Evolutionary conservation across 1,140 invertebrate species (phyloP), one percentile per base, ranked within the genome.

Genomic region (Choristoneura fumiferana): DNA sequence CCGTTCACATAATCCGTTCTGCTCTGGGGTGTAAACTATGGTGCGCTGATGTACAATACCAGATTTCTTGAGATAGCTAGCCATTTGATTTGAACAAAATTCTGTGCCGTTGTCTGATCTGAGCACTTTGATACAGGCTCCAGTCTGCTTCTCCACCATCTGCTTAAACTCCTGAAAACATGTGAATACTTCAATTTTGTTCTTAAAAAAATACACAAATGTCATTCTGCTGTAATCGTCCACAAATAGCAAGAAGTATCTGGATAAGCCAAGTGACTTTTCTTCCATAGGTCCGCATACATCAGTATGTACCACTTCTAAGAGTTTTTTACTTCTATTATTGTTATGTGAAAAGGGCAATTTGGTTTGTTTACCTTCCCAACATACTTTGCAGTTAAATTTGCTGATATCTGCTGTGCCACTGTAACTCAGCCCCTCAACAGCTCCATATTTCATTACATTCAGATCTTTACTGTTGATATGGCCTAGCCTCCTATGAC

Each of bases 241-340:
- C 6, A 67, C 67, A 43, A 77, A 72, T 10, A 65, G 14, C 13
- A 76, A 39, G 40, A 73, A 76, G 52, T 75, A 80, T 17, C 57
- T 60, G 4, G 36, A 13, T 4, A 60, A 63, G 33, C 63, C 57
- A 33, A 67, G 35, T 1, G 71, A 75, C 8, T n/a, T 14, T 4
- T 35, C 33, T 12, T 66, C 60, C 54, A 84, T 69, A 0, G 77
- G 75, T 17, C 77, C 81, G 67, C 68, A 78, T 0, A 78, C 14
- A 56, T 82, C 78, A 8, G 69, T 54, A 53, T 78, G 72, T 0
- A 77, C 60, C 1, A 74, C 17, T 10, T 76, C 63, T 13, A 71
- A 43, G 12, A 73, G 4, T 8, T 36, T 15, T 8, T 1, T 54
- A 37, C 40, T 57, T 15, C 59, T 58, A 6, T 29, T 0, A 6